phyloP scores from a whole-genome alignment of 2,797 vertebrate species.

The Sebastes iracundus region DNA sequence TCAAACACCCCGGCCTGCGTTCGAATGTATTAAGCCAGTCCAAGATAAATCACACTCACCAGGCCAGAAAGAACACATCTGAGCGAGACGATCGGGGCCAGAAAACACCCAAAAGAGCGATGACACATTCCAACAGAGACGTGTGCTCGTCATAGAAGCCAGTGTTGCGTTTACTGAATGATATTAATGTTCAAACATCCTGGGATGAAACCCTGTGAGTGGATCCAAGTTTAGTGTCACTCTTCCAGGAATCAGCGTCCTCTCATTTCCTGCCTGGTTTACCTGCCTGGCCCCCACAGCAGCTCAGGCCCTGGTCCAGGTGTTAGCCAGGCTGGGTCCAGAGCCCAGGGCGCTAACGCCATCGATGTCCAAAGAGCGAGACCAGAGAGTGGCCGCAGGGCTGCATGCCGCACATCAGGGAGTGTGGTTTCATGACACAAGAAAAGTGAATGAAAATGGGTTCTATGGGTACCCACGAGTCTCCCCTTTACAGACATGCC shows the following conservation, averaged over 20 bases:
- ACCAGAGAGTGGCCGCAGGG: slow-evolving; percentile 8
- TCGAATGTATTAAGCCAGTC: slow-evolving; percentile 59
- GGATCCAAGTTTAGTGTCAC: slow-evolving; percentile 33
- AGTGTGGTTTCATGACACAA: slow-evolving; percentile 10
- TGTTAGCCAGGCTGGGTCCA: slow-evolving; percentile 30
- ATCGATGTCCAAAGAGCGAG: slow-evolving; percentile 7
- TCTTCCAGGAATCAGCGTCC: slow-evolving; percentile 46
- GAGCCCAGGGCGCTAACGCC: slow-evolving; percentile 8
- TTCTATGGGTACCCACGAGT: no score
- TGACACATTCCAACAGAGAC: slow-evolving; percentile 43
- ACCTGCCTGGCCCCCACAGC: slow-evolving; percentile 35
- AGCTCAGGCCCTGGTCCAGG: slow-evolving; percentile 47
- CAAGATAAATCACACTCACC: slow-evolving; percentile 60
- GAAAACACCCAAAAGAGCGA: slow-evolving; percentile 47
- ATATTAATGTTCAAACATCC: slow-evolving; percentile 59
- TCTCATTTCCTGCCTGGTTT: slow-evolving; percentile 66
- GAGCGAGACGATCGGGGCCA: slow-evolving; percentile 52
- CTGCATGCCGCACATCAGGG: slow-evolving; percentile 15
- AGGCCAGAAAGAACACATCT: slow-evolving; percentile 64
- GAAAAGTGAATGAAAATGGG: background rate
- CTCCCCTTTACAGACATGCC: no score
- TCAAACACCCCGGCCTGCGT: slow-evolving; percentile 59
- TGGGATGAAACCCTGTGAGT: slow-evolving; percentile 16
- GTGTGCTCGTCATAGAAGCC: slow-evolving; percentile 19
- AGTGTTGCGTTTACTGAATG: slow-evolving; percentile 20